A percentile compares a stretch with the other conserved stretches of the same genome.
These are phyloP conservation scores for Puntigrus tetrazona DNA, from an alignment of 2,113 vertebrate species.

Conservation along the genomic window DNA sequence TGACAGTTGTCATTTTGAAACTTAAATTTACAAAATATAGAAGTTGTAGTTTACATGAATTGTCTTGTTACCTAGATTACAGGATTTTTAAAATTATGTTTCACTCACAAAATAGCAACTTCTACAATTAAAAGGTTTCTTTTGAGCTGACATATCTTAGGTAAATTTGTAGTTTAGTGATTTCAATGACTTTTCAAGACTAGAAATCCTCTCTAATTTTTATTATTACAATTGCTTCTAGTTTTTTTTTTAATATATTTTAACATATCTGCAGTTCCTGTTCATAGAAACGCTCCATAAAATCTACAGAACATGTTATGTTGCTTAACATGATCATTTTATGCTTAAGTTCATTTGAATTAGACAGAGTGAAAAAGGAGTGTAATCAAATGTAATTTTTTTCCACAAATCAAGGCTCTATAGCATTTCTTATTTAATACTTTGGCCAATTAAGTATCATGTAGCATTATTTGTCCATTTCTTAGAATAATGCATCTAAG, in stretches of 20 bases:
- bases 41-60: background rate
- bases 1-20: background rate
- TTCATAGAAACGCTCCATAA: too few relatives aligned
- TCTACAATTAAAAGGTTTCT: background rate
- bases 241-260: too few relatives aligned
- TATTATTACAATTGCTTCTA: too few relatives aligned
- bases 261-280: too few relatives aligned
- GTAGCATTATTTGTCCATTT: background rate
- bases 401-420: too few relatives aligned
- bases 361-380: conserved; percentile 52
- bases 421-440: background rate
- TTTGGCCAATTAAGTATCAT: background rate
- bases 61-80: background rate
- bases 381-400: too few relatives aligned
- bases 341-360: background rate
- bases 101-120: background rate
- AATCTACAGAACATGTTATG: too few relatives aligned
- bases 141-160: background rate
- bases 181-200: too few relatives aligned
- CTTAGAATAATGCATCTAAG: conserved; percentile 96
- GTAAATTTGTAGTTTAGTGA: background rate
- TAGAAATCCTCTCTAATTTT: too few relatives aligned
- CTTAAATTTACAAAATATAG: background rate
- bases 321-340: too few relatives aligned
- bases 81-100: background rate